A percentile compares a stretch with the other conserved stretches of the same genome.
Evolutionary conservation across 1,140 invertebrate species (phyloP).

Genomic region (Cydia pomonella): DNA sequence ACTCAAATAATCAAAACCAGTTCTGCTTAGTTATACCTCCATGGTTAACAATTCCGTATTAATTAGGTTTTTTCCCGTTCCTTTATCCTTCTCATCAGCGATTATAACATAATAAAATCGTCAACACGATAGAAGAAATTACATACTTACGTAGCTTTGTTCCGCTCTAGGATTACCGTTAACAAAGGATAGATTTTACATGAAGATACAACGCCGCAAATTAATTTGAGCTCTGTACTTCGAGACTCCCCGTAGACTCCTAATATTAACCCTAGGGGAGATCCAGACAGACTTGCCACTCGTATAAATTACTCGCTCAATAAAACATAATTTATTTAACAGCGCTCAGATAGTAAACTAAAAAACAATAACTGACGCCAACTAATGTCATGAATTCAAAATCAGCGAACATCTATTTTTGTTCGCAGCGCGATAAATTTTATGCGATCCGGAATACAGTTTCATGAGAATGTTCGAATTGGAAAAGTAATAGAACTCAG

Average conservation of each 20-base stretch:
- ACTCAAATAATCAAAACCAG: not conserved
- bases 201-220: constrained; percentile 1
- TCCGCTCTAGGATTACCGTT: constrained; percentile 1
- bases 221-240: constrained; percentile 5
- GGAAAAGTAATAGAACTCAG: constrained; percentile 33
- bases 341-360: not conserved
- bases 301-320: constrained; percentile 8
- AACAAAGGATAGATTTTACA: constrained; percentile 10
- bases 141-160: not conserved
- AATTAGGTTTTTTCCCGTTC: constrained; percentile 7
- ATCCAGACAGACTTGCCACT: constrained; percentile 10
- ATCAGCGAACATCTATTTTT: constrained; percentile 40
- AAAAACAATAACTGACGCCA: constrained; percentile 29
- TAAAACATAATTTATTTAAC: constrained; percentile 26
- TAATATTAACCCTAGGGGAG: not conserved
- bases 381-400: constrained; percentile 15
- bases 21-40: not conserved
- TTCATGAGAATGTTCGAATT: constrained; percentile 31
- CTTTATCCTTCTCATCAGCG: not conserved
- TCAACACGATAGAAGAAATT: not conserved
- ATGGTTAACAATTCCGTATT: not conserved
- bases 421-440: constrained; percentile 42
- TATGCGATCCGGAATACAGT: constrained; percentile 33
- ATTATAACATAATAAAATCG: not conserved
- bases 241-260: constrained; percentile 2